A percentile compares a stretch with the other conserved stretches of the same genome.
Conservation (phyloP, 2,113 vertebrate genomes). For the Ardeotis arabs region DNA sequence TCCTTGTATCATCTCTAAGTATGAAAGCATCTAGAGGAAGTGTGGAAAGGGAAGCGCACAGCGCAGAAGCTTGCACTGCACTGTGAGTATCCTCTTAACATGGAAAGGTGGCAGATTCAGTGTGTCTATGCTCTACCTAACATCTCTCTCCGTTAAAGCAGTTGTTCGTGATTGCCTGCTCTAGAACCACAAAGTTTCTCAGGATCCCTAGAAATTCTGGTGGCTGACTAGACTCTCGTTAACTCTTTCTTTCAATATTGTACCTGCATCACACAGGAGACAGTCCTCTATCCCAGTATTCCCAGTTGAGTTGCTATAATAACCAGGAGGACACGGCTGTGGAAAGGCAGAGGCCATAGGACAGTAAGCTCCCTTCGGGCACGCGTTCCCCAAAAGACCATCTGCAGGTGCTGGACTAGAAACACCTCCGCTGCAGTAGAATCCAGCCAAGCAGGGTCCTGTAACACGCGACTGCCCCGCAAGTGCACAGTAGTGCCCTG, state of each 20-base stretch:
- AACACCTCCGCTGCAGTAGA: slow-evolving; percentile 78
- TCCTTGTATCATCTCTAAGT: not conserved
- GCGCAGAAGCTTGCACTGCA: not conserved
- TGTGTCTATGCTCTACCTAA: not conserved
- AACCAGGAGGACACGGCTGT: slow-evolving; percentile 77
- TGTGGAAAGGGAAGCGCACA: not conserved
- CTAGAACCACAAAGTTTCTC: not conserved
- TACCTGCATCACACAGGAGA: slow-evolving; percentile 83
- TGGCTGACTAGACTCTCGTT: rapidly evolving
- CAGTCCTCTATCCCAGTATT: slow-evolving; percentile 77
- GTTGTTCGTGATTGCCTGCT: not conserved
- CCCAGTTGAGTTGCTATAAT: slow-evolving; percentile 78
- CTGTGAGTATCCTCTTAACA: not conserved
- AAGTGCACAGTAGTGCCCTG: slow-evolving; percentile 80
- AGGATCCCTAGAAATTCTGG: not conserved
- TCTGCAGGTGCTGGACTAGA: slow-evolving; percentile 73
- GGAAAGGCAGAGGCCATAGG: slow-evolving; percentile 77
- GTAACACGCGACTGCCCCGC: slow-evolving; percentile 72
- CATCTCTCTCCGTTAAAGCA: not conserved
- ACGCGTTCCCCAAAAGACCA: slow-evolving; percentile 72
- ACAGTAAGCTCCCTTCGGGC: slow-evolving; percentile 84
- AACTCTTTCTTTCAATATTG: not conserved
- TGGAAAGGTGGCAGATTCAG: not conserved
- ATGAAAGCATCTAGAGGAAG: not conserved
- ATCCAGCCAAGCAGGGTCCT: slow-evolving; percentile 78